phyloP scores from a whole-genome alignment of 2,113 vertebrate genomes.

The Thryonomys swinderianus region DNA sequence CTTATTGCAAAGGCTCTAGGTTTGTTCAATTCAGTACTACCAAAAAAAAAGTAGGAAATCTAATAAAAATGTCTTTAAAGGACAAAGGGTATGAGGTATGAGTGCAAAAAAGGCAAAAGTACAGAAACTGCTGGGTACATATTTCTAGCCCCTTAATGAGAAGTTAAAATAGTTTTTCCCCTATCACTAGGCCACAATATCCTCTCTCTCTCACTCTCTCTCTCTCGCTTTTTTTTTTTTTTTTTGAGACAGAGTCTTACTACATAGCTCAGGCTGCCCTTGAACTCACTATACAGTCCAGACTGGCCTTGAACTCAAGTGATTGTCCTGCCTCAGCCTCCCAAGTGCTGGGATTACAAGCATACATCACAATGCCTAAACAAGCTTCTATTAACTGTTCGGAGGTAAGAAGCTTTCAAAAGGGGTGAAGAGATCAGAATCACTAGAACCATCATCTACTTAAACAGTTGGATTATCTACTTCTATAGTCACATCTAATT shows the following conservation, averaged over 20 bases:
- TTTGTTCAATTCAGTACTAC: not conserved
- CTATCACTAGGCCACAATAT: not conserved
- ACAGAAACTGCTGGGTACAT: not conserved
- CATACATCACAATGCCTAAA: not conserved
- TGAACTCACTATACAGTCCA: too few species aligned
- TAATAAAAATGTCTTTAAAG: conserved; percentile 17
- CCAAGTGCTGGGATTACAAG: not conserved
- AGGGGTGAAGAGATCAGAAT: not conserved
- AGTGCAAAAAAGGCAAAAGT: not conserved
- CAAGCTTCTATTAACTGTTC: not conserved
- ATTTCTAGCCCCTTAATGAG: not conserved
- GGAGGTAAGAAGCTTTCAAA: not conserved
- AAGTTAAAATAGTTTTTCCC: not conserved
- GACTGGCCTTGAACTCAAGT: too few species aligned
- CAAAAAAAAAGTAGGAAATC: not conserved
- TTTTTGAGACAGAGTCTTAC: too few species aligned
- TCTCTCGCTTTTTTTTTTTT: too few species aligned
- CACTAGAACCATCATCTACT: not conserved
- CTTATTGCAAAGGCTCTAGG: not conserved
- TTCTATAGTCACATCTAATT: not conserved
- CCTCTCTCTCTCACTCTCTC: too few species aligned
- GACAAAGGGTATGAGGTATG: not conserved
- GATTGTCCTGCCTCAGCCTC: not conserved
- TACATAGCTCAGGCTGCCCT: not conserved
- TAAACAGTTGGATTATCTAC: not conserved